phyloP scores from a whole-genome alignment of 2,888 invertebrate genomes.

The Automeris io region DNA sequence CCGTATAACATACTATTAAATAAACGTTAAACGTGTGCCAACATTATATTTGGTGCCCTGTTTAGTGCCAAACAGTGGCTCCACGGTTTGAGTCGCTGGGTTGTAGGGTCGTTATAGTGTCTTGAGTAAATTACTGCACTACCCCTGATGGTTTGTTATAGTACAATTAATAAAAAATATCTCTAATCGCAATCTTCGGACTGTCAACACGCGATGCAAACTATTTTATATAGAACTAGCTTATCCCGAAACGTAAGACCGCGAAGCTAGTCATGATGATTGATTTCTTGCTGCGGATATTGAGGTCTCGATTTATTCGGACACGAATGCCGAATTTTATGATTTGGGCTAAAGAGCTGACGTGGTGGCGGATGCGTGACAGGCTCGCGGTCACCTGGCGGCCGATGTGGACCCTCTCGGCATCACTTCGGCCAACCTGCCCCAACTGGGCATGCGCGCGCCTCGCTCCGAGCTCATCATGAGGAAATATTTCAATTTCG shows the following conservation, averaged over 20 bases:
- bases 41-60: constrained; percentile 9
- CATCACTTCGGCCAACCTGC: constrained; percentile 86
- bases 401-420: constrained; percentile 96
- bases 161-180: no score
- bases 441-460: constrained; percentile 70
- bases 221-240: no score
- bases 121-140: no score
- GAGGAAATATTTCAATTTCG: constrained; percentile 77
- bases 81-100: constrained; percentile 6
- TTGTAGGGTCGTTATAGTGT: no score
- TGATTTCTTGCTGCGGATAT: no score
- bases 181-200: no score
- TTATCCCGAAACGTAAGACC: no score
- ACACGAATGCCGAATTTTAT: no score
- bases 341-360: constrained; percentile 20
- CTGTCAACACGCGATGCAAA: no score
- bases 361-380: constrained; percentile 62
- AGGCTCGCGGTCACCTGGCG: constrained; percentile 96
- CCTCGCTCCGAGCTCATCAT: constrained; percentile 74
- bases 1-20: constrained; percentile 4
- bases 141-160: no score
- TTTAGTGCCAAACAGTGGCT: constrained; percentile 11
- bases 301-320: no score
- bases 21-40: background rate
- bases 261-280: no score